Evolutionary conservation across 2,797 vertebrate genomes (phyloP).

Genomic region (Sebastes trivittatus): DNA sequence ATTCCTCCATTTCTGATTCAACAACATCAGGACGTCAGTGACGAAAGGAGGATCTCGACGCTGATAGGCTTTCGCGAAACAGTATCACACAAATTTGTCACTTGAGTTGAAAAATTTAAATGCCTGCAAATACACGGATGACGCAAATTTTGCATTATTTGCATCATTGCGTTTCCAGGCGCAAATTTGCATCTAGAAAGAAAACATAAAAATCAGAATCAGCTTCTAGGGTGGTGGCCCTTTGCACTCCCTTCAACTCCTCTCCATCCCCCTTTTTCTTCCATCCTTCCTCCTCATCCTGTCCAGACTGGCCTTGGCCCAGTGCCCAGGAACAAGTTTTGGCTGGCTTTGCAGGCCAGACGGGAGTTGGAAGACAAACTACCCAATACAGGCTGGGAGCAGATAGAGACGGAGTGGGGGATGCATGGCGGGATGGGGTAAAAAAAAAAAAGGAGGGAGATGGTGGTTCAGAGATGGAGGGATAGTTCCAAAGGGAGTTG

Average conservation of each 20-base stretch:
- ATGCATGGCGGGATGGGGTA: background rate
- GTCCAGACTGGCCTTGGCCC: conserved; percentile 56
- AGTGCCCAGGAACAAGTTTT: conserved; percentile 62
- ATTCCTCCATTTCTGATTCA: too few relatives aligned
- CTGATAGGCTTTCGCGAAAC: too few relatives aligned
- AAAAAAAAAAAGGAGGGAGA: background rate
- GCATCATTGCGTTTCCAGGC: too few relatives aligned
- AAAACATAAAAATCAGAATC: background rate
- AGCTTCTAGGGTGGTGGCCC: background rate
- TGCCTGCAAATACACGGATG: too few relatives aligned
- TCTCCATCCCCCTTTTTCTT: background rate
- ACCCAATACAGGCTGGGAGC: conserved; percentile 52
- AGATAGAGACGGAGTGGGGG: conserved; percentile 63
- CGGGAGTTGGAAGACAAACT: conserved; percentile 70
- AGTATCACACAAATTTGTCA: too few relatives aligned
- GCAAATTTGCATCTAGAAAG: too few relatives aligned
- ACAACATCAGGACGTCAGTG: too few relatives aligned
- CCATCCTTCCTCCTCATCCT: conserved; percentile 23
- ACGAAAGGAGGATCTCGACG: too few relatives aligned
- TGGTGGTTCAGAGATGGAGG: conserved; percentile 39
- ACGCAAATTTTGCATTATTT: too few relatives aligned
- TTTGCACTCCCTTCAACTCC: background rate
- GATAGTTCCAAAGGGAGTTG: conserved; percentile 57
- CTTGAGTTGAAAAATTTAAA: too few relatives aligned
- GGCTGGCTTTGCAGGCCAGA: conserved; percentile 46